Evolutionary conservation across 2,113 vertebrate species (phyloP).

Genomic region (Anhinga anhinga): DNA sequence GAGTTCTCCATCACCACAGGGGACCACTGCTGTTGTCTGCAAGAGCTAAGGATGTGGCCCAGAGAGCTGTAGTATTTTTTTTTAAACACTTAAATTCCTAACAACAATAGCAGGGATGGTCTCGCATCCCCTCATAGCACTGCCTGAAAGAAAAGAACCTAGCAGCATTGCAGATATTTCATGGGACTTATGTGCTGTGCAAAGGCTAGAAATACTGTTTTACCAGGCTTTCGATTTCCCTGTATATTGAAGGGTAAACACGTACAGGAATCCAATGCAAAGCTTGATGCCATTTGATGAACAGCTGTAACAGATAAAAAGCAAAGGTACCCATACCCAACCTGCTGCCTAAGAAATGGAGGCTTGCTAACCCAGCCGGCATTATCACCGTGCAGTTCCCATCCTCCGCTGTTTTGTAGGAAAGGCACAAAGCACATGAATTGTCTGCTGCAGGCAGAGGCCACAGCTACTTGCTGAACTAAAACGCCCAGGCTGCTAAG

Average conservation of each 20-base stretch:
- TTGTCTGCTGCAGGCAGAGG: background rate
- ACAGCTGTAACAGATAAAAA: background rate
- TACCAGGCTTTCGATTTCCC: background rate
- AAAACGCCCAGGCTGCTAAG: background rate
- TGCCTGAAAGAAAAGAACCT: background rate
- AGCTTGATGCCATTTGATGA: background rate
- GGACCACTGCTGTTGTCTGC: background rate
- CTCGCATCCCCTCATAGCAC: background rate
- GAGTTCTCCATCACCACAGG: background rate
- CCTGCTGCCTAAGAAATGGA: background rate
- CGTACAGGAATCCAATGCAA: background rate
- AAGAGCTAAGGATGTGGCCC: background rate
- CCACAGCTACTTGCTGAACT: background rate
- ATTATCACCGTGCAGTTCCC: rapidly evolving
- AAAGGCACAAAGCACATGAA: background rate
- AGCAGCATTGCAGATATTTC: slow-evolving; percentile 23
- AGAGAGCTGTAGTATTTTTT: background rate
- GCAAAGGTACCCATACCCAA: background rate
- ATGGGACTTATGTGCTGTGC: background rate
- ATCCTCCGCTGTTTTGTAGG: rapidly evolving
- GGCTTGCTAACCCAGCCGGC: background rate
- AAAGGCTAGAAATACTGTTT: background rate
- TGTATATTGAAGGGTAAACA: background rate
- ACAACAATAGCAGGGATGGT: background rate
- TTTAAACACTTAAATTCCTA: background rate